These are phyloP conservation scores for Neoniphon sammara DNA, from an alignment of 2,797 vertebrate species.

Conservation along the genomic window DNA sequence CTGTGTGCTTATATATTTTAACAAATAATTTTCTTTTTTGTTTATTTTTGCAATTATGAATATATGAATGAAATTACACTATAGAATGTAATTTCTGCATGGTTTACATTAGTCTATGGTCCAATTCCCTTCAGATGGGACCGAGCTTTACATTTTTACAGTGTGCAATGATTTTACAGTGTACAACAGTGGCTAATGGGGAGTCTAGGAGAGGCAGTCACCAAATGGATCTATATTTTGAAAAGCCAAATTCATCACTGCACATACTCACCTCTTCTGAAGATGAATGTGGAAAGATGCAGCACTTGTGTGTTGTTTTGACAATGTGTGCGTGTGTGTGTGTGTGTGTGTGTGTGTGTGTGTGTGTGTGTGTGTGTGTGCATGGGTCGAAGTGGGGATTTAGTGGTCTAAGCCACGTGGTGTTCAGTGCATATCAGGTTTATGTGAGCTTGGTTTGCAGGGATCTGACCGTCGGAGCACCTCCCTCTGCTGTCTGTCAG, in stretches of 20 bases:
- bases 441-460: slow-evolving; percentile 42
- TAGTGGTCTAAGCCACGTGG: slow-evolving; percentile 55
- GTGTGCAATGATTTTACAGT: background rate
- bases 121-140: background rate
- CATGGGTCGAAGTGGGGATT: slow-evolving; percentile 31
- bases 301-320: slow-evolving; percentile 14
- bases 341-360: background rate
- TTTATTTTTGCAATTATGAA: too few species aligned
- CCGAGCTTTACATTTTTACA: background rate
- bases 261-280: background rate
- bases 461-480: slow-evolving; percentile 40
- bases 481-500: slow-evolving; percentile 51
- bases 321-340: background rate
- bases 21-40: too few species aligned
- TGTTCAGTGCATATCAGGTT: slow-evolving; percentile 66
- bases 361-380: slow-evolving; percentile 14
- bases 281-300: background rate
- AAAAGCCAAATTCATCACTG: background rate
- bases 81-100: background rate
- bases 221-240: slow-evolving; percentile 1
- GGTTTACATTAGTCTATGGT: background rate
- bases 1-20: too few species aligned
- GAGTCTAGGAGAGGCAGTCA: background rate
- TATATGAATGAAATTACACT: background rate
- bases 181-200: too few species aligned